These are phyloP conservation scores for Gandaritis pyraliata DNA, from an alignment of 2,888 invertebrate species.

Conservation along the genomic window DNA sequence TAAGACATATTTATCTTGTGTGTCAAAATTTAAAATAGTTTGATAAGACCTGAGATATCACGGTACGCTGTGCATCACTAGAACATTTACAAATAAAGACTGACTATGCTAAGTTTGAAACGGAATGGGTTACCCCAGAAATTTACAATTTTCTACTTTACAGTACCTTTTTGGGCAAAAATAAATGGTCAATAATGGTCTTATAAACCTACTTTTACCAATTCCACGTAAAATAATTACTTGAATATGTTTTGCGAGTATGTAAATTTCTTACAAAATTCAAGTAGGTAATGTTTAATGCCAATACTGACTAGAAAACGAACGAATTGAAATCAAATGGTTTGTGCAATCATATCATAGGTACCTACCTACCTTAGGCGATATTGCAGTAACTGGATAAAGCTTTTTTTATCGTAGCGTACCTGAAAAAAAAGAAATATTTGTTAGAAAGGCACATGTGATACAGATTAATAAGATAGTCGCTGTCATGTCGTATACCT, in stretches of 20 bases:
- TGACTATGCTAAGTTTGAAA: too few species aligned
- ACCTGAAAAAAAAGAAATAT: constrained; percentile 15
- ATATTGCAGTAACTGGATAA: neutral
- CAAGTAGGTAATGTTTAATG: constrained; percentile 20
- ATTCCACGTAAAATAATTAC: constrained; percentile 24
- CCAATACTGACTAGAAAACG: constrained; percentile 15
- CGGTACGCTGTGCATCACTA: neutral
- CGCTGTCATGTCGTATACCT: too few species aligned
- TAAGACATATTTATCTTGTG: constrained; percentile 59
- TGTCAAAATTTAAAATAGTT: constrained; percentile 72
- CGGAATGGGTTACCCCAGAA: too few species aligned
- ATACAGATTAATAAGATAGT: too few species aligned
- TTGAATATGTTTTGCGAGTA: constrained; percentile 24
- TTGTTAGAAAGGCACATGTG: neutral
- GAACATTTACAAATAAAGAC: too few species aligned
- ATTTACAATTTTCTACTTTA: too few species aligned
- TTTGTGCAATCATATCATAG: constrained; percentile 5
- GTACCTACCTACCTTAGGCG: neutral
- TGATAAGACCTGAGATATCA: constrained; percentile 50
- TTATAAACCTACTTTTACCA: constrained; percentile 19
- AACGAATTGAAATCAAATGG: constrained; percentile 9
- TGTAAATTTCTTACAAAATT: constrained; percentile 26
- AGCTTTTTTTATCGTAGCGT: neutral
- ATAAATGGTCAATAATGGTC: too few species aligned
- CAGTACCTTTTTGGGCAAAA: too few species aligned